Evolutionary conservation across 2,113 vertebrate genomes (phyloP), one percentile per base, ranked within the genome.

Genomic region (Xenopus borealis): DNA sequence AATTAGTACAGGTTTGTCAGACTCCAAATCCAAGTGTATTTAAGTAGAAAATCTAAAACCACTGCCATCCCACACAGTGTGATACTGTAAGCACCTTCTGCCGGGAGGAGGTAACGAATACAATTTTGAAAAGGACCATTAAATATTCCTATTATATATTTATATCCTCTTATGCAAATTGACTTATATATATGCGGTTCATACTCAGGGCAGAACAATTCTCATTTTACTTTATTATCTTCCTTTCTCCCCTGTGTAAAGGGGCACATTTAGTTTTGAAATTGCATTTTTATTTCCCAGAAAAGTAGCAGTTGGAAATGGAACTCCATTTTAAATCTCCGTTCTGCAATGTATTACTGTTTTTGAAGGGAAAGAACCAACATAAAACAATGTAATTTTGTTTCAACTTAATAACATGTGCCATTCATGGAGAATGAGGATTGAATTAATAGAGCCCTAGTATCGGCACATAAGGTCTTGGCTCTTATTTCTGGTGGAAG

Each of bases 401-500:
- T 50, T 50, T 10, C 47, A 50, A 6, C 33, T 40, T 40, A 40
- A 40, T 40, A 6, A 40, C 33, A 40, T 1, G 33, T 40, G 33
- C 33, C 5, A 9, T 40, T 40, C 33, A 40, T 2, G 8, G 33
- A 40, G 33, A 9, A 40, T 40, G 1, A 50, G 10, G 10, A 50
- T 16, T 12, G 10, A 50, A 50, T 14, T 12, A 50, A 10, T 50
- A 50, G 10, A n/a, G n/a, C n/a, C n/a, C n/a, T n/a, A n/a, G n/a
- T n/a, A n/a, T 58, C 55, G 17, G 8, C 12, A 9, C 14, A n/a
- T 23, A 62, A 62, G 27, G 7, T 7, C 18, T 7, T 40, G 2
- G 27, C 53, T 10, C 12, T 19, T 46, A 69, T 69, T 76, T 76
- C 66, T 63, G 73, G 73, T 62, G 64, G 73, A 11, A 76, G 27